phyloP scores from a whole-genome alignment of 2,113 vertebrate species.

The Oreochromis tanganicae region DNA sequence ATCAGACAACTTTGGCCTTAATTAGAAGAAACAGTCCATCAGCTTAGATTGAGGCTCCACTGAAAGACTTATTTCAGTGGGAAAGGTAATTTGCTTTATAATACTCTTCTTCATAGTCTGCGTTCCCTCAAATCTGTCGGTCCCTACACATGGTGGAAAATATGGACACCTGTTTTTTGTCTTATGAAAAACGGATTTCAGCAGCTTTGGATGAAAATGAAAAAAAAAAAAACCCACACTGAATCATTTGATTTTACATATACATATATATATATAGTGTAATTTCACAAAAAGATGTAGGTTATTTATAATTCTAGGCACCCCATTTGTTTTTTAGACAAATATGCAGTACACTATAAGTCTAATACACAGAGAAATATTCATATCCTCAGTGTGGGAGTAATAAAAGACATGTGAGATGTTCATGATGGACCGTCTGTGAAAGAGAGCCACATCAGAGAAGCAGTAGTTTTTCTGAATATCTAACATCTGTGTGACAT shows the following conservation, averaged over 20 bases:
- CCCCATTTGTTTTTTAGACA: not conserved
- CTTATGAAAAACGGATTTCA: not conserved
- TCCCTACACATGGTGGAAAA: not conserved
- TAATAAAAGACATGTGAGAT: not conserved
- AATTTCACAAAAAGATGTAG: not conserved
- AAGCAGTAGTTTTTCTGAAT: slow-evolving; percentile 13
- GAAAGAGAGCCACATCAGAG: not conserved
- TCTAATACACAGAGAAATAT: not conserved
- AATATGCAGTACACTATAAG: not conserved
- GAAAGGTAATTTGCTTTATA: slow-evolving; percentile 12
- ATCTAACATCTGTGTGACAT: slow-evolving; percentile 40
- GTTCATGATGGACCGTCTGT: slow-evolving; percentile 21
- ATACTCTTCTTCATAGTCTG: not conserved
- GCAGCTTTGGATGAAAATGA: not conserved
- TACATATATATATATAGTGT: not conserved
- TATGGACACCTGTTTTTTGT: slow-evolving; percentile 16
- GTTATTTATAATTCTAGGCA: slow-evolving; percentile 1
- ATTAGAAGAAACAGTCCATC: slow-evolving; percentile 43
- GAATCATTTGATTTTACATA: not conserved
- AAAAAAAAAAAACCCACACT: not conserved
- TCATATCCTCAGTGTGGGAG: not conserved
- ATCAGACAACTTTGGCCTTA: slow-evolving; percentile 29
- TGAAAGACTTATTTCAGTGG: slow-evolving; percentile 14
- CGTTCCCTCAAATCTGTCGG: not conserved
- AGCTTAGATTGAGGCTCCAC: not conserved